Evolutionary conservation across 35 echinoderm and acorn worm genomes (phyloP).

Genomic region (Apostichopus japonicus): DNA sequence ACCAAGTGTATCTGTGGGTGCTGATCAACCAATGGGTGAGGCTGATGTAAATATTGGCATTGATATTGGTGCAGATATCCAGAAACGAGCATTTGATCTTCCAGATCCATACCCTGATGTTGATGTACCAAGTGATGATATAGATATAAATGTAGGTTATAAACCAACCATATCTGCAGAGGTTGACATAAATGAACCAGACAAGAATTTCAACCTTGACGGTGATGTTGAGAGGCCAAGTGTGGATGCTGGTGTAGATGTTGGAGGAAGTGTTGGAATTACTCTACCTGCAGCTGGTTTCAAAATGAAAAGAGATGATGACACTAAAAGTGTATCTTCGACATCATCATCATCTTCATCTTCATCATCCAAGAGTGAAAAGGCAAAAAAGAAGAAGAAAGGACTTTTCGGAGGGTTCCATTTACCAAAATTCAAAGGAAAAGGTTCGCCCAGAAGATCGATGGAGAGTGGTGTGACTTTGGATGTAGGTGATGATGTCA

Average conservation of each 20-base stretch:
- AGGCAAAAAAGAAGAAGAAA: conserved; percentile 28
- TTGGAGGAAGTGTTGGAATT: neutral
- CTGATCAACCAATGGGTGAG: neutral
- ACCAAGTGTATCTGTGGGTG: neutral
- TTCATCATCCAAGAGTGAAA: neutral
- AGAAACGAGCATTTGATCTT: neutral
- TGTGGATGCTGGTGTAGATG: neutral
- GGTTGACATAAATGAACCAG: neutral
- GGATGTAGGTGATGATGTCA: neutral
- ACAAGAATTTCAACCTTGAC: neutral
- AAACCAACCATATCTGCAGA: neutral
- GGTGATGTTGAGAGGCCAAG: neutral
- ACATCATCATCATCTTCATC: neutral
- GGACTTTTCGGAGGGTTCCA: conserved; percentile 16
- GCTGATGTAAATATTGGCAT: neutral
- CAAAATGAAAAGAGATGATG: conserved; percentile 8
- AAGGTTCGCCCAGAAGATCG: neutral
- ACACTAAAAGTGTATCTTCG: conserved; percentile 23
- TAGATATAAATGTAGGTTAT: neutral
- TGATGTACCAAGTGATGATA: neutral
- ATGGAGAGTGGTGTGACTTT: neutral
- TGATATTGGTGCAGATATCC: neutral
- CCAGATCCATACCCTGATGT: neutral
- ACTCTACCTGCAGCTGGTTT: neutral
- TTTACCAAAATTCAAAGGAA: conserved; percentile 29